Evolutionary conservation across 2,797 vertebrate genomes (phyloP).

Genomic region (Arctocebus calabarensis): DNA sequence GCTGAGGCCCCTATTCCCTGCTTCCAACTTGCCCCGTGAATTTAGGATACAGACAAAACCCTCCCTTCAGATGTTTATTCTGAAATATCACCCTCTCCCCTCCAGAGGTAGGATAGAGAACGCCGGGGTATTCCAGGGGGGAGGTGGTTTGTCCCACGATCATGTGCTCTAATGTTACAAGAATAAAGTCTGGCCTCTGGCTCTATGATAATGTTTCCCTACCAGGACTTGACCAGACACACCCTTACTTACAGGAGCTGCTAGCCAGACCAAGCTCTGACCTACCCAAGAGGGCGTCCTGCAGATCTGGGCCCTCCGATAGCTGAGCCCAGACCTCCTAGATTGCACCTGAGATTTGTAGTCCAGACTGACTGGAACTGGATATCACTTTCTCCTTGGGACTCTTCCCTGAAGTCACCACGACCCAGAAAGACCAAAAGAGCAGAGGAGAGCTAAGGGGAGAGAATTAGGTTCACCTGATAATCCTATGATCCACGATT

Average conservation of each 20-base stretch:
- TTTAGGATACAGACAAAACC: not conserved
- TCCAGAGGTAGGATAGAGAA: not conserved
- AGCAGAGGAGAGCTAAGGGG: too few species aligned
- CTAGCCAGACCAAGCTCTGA: not conserved
- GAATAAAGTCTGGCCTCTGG: not conserved
- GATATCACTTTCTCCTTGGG: not conserved
- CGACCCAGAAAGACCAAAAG: not conserved
- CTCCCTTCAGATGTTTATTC: not conserved
- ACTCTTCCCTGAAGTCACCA: not conserved
- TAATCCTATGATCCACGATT: accelerated
- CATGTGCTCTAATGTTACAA: not conserved
- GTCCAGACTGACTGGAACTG: not conserved
- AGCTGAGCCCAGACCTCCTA: too few species aligned
- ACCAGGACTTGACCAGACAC: not conserved
- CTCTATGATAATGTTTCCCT: not conserved
- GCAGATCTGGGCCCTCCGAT: accelerated
- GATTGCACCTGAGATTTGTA: not conserved
- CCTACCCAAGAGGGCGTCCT: not conserved
- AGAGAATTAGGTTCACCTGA: not conserved
- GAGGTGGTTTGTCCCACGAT: not conserved
- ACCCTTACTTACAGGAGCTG: not conserved
- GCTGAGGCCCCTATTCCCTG: not conserved
- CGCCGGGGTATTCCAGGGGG: not conserved
- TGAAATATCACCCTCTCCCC: not conserved
- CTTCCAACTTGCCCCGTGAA: not conserved